Evolutionary conservation across 2,888 invertebrate species (phyloP).

Genomic region (Epistrophe grossulariae): DNA sequence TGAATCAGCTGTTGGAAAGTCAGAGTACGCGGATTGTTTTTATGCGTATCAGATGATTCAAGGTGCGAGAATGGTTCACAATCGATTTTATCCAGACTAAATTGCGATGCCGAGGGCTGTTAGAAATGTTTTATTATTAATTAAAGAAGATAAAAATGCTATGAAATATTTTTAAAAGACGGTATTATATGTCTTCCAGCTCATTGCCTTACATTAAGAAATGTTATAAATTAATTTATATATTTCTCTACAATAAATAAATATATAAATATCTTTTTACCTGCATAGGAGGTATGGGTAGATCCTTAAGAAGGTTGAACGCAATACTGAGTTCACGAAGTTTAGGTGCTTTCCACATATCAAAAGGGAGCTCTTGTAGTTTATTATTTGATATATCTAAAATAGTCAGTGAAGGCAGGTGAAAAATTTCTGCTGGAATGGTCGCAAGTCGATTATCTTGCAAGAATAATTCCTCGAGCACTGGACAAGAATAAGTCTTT

Average conservation of each 20-base stretch:
- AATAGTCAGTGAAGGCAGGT: conserved; percentile 90
- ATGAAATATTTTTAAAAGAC: too few relatives aligned
- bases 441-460: conserved; percentile 95
- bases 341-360: conserved; percentile 94
- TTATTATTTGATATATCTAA: conserved; percentile 98
- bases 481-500: conserved; percentile 87
- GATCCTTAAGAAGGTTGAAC: conserved; percentile 92
- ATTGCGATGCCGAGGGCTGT: conserved; percentile 80
- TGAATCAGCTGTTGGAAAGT: conserved; percentile 86
- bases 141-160: not conserved
- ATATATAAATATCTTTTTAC: too few relatives aligned
- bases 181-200: too few relatives aligned
- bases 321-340: conserved; percentile 95
- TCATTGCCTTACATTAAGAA: too few relatives aligned
- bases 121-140: not conserved
- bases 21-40: conserved; percentile 79
- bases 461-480: conserved; percentile 95
- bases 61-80: conserved; percentile 80
- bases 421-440: conserved; percentile 92
- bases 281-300: conserved; percentile 86
- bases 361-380: conserved; percentile 91
- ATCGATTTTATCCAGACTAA: conserved; percentile 81
- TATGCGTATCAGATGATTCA: conserved; percentile 75
- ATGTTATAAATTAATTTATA: too few relatives aligned
- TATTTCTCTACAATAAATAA: too few relatives aligned